These are phyloP conservation scores for Spinus pinus DNA, from an alignment of 2,797 vertebrate species.

Conservation along the genomic window DNA sequence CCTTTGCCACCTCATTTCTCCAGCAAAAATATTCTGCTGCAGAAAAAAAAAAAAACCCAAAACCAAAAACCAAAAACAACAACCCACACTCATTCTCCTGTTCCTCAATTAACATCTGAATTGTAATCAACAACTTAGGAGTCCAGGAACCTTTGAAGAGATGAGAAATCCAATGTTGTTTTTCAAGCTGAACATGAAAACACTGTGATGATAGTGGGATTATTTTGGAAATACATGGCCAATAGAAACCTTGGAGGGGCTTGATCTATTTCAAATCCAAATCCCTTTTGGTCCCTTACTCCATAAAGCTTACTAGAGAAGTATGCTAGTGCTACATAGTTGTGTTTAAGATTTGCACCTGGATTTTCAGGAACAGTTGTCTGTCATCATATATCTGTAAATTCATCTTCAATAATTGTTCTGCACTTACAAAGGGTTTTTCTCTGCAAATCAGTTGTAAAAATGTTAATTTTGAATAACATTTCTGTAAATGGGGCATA, in stretches of 20 bases:
- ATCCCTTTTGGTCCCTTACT: slow-evolving; percentile 17
- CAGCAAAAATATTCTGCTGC: background rate
- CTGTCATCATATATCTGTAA: background rate
- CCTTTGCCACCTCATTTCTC: background rate
- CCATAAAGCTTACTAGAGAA: background rate
- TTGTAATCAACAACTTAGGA: background rate
- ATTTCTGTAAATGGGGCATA: background rate
- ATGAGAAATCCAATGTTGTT: background rate
- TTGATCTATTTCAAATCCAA: slow-evolving; percentile 26
- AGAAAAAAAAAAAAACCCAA: background rate
- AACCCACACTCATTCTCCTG: background rate
- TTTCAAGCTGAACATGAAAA: slow-evolving; percentile 15
- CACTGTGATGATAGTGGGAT: background rate
- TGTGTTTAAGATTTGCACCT: slow-evolving; percentile 8
- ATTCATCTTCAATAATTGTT: background rate
- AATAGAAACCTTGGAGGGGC: background rate
- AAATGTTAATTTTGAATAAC: background rate
- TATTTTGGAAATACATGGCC: background rate
- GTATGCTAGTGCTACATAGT: background rate
- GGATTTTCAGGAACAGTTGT: background rate
- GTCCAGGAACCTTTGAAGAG: background rate
- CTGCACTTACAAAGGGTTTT: background rate
- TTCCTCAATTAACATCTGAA: slow-evolving; percentile 21
- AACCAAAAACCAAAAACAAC: background rate
- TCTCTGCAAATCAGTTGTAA: background rate